These are phyloP conservation scores for Rhinolophus ferrumequinum DNA, from an alignment of 2,113 vertebrate genomes.

Conservation along the genomic window DNA sequence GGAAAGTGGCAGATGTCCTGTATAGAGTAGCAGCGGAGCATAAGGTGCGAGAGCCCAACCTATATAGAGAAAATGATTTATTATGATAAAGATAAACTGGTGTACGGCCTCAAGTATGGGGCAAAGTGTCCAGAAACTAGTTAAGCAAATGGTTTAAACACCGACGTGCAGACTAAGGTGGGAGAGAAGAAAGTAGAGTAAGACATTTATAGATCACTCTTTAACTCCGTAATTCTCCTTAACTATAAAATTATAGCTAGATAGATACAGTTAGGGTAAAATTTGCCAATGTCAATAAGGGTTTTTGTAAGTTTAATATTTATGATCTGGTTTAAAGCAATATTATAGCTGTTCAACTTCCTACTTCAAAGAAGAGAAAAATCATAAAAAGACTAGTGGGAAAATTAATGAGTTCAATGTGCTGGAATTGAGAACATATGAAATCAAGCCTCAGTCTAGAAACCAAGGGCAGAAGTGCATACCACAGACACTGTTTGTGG, in stretches of 20 bases:
- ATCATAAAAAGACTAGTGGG: slow-evolving; percentile 75
- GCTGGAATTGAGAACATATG: slow-evolving; percentile 72
- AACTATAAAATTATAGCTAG: slow-evolving; percentile 55
- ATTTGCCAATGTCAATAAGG: slow-evolving; percentile 73
- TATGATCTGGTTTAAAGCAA: slow-evolving; percentile 72
- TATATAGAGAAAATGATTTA: background rate
- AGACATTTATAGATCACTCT: slow-evolving; percentile 46
- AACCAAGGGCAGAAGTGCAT: slow-evolving; percentile 76
- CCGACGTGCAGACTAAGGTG: background rate
- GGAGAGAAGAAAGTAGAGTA: background rate
- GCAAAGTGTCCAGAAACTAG: background rate
- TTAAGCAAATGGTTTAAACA: slow-evolving; percentile 28
- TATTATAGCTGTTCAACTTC: slow-evolving; percentile 60
- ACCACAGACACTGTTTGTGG: slow-evolving; percentile 78
- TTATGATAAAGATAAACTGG: background rate
- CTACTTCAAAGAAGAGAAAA: slow-evolving; percentile 73
- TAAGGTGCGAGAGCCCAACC: background rate
- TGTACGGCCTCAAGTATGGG: background rate
- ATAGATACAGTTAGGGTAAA: slow-evolving; percentile 45
- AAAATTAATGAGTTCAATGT: slow-evolving; percentile 80
- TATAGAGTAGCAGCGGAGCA: background rate
- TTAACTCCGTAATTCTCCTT: slow-evolving; percentile 52
- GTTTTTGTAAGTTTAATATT: slow-evolving; percentile 75
- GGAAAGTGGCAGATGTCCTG: slow-evolving; percentile 46
- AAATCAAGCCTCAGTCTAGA: slow-evolving; percentile 62